Evolutionary conservation across 2,113 vertebrate genomes (phyloP).

Genomic region (Melanerpes formicivorus): DNA sequence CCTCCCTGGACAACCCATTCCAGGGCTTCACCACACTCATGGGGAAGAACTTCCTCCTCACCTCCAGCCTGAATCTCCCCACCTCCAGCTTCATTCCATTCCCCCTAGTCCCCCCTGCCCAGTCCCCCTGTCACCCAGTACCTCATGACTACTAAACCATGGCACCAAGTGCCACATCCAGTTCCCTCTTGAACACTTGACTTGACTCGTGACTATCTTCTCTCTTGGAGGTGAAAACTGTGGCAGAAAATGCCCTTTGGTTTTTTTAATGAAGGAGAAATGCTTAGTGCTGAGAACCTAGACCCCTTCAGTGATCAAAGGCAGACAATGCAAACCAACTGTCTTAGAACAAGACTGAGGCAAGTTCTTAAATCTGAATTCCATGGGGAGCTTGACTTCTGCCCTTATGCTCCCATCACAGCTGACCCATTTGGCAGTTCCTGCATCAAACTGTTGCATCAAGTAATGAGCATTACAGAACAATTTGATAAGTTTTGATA

Average conservation of each 20-base stretch:
- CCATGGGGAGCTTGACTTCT: not conserved
- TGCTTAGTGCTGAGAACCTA: not conserved
- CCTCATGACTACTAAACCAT: too few relatives aligned
- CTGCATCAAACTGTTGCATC: not conserved
- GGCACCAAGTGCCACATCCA: too few relatives aligned
- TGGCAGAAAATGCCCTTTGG: not conserved
- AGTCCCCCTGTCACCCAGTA: too few relatives aligned
- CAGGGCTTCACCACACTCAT: too few relatives aligned
- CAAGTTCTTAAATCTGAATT: too few relatives aligned
- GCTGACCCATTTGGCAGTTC: not conserved
- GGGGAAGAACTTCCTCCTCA: too few relatives aligned
- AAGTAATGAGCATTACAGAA: not conserved
- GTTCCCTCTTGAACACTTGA: too few relatives aligned
- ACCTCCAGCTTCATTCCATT: too few relatives aligned
- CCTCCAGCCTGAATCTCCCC: too few relatives aligned
- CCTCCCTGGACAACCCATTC: too few relatives aligned
- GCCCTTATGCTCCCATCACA: not conserved
- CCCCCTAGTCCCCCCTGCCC: too few relatives aligned
- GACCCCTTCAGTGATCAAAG: not conserved
- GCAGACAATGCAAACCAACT: not conserved
- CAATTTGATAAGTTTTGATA: not conserved
- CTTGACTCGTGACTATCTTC: not conserved
- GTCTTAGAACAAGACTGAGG: too few relatives aligned
- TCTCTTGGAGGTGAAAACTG: not conserved
- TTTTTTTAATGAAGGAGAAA: not conserved